Evolutionary conservation across 2,888 invertebrate species (phyloP).

Genomic region (Volucella inanis): DNA sequence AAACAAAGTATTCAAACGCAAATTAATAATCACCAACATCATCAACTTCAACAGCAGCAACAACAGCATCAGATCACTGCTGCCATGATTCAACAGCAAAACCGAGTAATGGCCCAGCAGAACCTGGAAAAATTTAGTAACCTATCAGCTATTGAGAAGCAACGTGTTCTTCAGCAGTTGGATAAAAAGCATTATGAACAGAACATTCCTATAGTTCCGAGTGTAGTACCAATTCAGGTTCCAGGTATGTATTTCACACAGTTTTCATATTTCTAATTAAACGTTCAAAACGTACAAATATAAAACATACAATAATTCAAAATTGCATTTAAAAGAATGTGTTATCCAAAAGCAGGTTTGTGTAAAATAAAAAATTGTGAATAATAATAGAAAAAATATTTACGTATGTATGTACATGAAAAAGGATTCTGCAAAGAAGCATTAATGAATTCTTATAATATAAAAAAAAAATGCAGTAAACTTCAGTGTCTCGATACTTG

Average conservation of each 20-base stretch:
- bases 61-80: slow-evolving; percentile 86
- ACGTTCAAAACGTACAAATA: too few species aligned
- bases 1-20: slow-evolving; percentile 82
- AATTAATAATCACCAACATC: slow-evolving; percentile 80
- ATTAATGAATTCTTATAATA: too few species aligned
- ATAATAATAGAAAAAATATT: too few species aligned
- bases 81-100: slow-evolving; percentile 87
- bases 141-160: slow-evolving; percentile 85
- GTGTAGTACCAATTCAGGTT: slow-evolving; percentile 80
- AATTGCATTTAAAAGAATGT: too few species aligned
- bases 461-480: too few species aligned
- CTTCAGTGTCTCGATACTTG: too few species aligned
- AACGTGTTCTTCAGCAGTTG: slow-evolving; percentile 84
- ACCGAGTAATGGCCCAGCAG: slow-evolving; percentile 85
- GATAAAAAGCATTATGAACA: slow-evolving; percentile 83
- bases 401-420: too few species aligned
- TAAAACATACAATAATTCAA: too few species aligned
- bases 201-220: slow-evolving; percentile 79
- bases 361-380: too few species aligned
- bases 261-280: too few species aligned
- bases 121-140: slow-evolving; percentile 86
- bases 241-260: slow-evolving; percentile 73
- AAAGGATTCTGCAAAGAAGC: too few species aligned
- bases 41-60: slow-evolving; percentile 76
- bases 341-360: too few species aligned